phyloP scores from a whole-genome alignment of 2,888 invertebrate species.

The Chalcis sispes region DNA sequence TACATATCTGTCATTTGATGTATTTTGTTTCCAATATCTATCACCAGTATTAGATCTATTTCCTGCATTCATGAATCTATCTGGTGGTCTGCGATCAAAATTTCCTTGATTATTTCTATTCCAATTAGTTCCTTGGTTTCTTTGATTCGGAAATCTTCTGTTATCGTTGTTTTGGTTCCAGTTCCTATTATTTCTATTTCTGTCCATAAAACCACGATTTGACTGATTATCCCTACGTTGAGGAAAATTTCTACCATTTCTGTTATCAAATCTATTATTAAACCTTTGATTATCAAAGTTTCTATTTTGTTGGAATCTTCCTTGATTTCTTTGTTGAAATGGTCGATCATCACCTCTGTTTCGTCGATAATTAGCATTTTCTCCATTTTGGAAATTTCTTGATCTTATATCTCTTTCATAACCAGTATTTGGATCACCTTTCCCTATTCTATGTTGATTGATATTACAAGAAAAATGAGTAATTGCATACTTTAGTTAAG shows the following conservation, averaged over 20 bases:
- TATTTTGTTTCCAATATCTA: conserved; percentile 51
- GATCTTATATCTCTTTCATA: conserved; percentile 46
- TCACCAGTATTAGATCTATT: conserved; percentile 51
- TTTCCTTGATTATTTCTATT: conserved; percentile 55
- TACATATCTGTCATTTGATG: conserved; percentile 44
- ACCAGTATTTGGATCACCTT: conserved; percentile 33
- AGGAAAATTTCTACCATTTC: conserved; percentile 57
- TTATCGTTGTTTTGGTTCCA: conserved; percentile 57
- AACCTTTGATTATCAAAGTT: conserved; percentile 56
- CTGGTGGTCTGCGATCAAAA: conserved; percentile 53
- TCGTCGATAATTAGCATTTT: conserved; percentile 51
- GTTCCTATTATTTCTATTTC: conserved; percentile 50
- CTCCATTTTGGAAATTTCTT: conserved; percentile 55
- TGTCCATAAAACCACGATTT: conserved; percentile 56
- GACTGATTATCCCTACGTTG: conserved; percentile 59
- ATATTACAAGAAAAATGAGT: conserved; percentile 24
- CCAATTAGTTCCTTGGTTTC: conserved; percentile 54
- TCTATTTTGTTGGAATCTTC: conserved; percentile 56
- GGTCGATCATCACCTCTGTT: conserved; percentile 38
- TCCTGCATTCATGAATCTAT: conserved; percentile 41
- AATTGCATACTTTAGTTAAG: conserved; percentile 59
- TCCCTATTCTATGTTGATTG: conserved; percentile 33
- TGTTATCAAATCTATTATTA: conserved; percentile 59
- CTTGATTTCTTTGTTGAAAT: conserved; percentile 55
- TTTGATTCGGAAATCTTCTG: conserved; percentile 56